These are phyloP conservation scores for honey bee (Apis mellifera) DNA, from an alignment of 1,140 invertebrate genomes.

Conservation along the genomic window DNA sequence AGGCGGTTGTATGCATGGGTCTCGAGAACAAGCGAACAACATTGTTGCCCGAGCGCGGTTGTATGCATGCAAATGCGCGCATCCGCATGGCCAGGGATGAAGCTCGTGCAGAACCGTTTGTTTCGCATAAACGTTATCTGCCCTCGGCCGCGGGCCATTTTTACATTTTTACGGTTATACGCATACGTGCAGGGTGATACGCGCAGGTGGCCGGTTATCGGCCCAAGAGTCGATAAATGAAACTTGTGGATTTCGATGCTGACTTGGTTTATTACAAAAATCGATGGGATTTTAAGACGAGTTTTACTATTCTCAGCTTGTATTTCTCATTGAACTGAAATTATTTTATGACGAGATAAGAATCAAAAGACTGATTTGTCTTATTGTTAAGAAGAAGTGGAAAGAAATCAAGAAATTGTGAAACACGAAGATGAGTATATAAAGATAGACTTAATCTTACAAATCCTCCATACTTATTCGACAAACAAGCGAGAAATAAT, in stretches of 20 bases:
- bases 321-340: too few species aligned
- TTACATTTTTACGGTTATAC: conserved; percentile 44
- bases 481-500: too few species aligned
- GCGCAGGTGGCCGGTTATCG: conserved; percentile 21
- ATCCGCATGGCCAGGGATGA: conserved; percentile 3
- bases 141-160: conserved; percentile 11
- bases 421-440: too few species aligned
- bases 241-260: not conserved
- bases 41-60: not conserved
- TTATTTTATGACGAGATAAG: too few species aligned
- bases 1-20: not conserved
- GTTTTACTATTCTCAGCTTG: too few species aligned
- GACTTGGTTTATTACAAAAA: not conserved
- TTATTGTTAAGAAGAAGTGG: too few species aligned
- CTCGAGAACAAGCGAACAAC: conserved; percentile 10
- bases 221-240: not conserved
- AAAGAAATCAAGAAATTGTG: too few species aligned
- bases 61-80: conserved; percentile 38
- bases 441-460: too few species aligned
- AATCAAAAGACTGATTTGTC: too few species aligned
- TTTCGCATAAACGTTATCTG: conserved; percentile 47
- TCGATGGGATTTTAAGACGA: too few species aligned
- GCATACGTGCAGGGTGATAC: conserved; percentile 30
- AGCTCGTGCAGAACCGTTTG: conserved; percentile 22
- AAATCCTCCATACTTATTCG: too few species aligned